Evolutionary conservation across 2,888 invertebrate genomes (phyloP), one percentile per base, ranked within the genome.

Genomic region (Agrypnus murinus): DNA sequence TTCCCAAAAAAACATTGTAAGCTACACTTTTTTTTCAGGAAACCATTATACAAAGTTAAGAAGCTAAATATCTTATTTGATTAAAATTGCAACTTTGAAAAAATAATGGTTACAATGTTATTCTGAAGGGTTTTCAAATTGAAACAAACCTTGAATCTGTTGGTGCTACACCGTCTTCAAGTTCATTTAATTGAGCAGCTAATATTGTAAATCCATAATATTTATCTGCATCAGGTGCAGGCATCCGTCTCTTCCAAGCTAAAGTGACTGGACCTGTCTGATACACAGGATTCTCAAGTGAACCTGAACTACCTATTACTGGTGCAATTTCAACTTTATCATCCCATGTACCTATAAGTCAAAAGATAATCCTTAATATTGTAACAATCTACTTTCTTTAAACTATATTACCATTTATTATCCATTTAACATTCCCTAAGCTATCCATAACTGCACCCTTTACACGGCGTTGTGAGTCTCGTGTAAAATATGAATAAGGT

Each of bases 401-500:
- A 32, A 25, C 36, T 17, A 31, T 25, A 77, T 89, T 89, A 55
- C 81, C 92, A 76, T 92, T 92, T 70, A 92, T 87, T 78, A 92
- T 90, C 90, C 91, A 92, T 90, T 89, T 86, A 45, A 92, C 95
- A 86, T 92, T 92, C 74, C 92, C 92, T 43, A 88, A 87, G 0
- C 89, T 88, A 83, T 93, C 91, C 89, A 93, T 92, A 46, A 94
- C 91, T 70, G 93, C 91, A 17, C 94, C 94, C 78, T 93, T 93
- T 69, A 97, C 96, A 85, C 95, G 93, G 70, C 98, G 88, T 82
- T 99, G 99, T 77, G 94, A 92, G 84, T 99, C 99, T 81, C 97
- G 91, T 75, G 97, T 95, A 87, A 99, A 99, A 88, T 99, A 99
- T 74, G 98, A 97, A 87, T 99, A 99, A 17, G 99, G 97, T 83